Percentiles rank a stretch among this genome's conserved stretches.
phyloP scores from a whole-genome alignment of 2,113 vertebrate genomes.

The Nesoenas mayeri region DNA sequence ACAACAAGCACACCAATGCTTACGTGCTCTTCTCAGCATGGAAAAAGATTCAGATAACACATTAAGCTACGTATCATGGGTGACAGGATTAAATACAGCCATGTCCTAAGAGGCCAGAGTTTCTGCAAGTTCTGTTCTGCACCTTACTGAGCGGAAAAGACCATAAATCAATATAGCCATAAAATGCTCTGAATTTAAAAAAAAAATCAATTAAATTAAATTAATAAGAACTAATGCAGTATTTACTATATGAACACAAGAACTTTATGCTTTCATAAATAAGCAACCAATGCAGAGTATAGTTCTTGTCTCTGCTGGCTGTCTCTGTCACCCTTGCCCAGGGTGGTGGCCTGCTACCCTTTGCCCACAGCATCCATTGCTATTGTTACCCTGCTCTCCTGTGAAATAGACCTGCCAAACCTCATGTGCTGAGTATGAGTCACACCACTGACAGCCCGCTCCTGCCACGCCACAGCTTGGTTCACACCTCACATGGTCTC shows the following conservation, averaged over 20 bases:
- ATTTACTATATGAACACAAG: neutral
- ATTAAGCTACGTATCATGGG: neutral
- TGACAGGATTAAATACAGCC: neutral
- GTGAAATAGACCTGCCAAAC: neutral
- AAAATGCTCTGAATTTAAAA: neutral
- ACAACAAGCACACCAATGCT: neutral
- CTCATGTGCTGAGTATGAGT: fast-evolving
- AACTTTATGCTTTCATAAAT: neutral
- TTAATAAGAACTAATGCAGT: neutral
- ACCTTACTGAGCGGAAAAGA: neutral
- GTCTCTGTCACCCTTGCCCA: neutral
- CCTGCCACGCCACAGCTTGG: neutral
- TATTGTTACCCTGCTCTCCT: neutral
- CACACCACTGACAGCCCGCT: neutral
- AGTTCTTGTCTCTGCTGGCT: neutral
- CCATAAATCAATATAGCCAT: neutral
- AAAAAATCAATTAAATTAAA: neutral
- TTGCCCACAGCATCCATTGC: neutral
- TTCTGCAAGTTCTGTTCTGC: neutral
- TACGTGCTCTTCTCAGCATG: neutral
- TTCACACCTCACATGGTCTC: neutral
- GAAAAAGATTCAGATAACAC: neutral
- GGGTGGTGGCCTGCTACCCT: too few species aligned
- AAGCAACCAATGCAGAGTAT: neutral
- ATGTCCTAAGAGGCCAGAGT: neutral